Evolutionary conservation across 2,797 vertebrate genomes (phyloP), one percentile per base, ranked within the genome.

Genomic region (Schizopygopsis malacanthus): DNA sequence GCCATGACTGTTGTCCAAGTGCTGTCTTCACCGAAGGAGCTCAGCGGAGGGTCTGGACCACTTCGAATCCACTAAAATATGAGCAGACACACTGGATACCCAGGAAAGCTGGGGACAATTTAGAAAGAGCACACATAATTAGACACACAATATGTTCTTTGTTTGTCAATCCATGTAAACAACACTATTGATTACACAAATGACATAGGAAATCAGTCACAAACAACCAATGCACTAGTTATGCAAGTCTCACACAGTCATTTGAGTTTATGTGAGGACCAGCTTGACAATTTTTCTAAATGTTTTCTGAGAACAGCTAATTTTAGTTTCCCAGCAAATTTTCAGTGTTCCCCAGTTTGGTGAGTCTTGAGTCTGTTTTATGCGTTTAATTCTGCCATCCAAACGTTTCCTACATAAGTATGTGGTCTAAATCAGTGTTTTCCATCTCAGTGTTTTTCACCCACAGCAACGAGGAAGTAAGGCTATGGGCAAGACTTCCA

Each of bases 141-240:
- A 69, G 47, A 69, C 13, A 10, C 72, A 77, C 18, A 65, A 75
- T 65, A 50, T 15, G 10, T 2, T 47, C 15, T 43, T 52, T 76
- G 72, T 76, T 67, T 37, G 43, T 33, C 45, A 18, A 82, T 83
- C 4, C 39, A 16, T 63, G 16, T 43, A 70, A 82, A 63, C 63
- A 70, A n/a, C 15, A 4, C 50, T 47, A 71, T n/a, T 43, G 61
- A 43, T 75, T 61, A 37, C 52, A 78, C 13, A 82, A 86, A 70
- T 72, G 7, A 47, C 79, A 76, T 7, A 12, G 22, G 47, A 77
- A 50, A 76, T 82, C 39, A 47, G 22, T 20, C 39, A 61, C 54
- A 85, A 71, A 72, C 41, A 82, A 76, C 39, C 37, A 81, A 65
- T 61, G 18, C 70, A 81, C 43, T 11, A 54, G n/a, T 63, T 69